Evolutionary conservation across 2,888 invertebrate species (phyloP).

Genomic region (Clusia tigrina): DNA sequence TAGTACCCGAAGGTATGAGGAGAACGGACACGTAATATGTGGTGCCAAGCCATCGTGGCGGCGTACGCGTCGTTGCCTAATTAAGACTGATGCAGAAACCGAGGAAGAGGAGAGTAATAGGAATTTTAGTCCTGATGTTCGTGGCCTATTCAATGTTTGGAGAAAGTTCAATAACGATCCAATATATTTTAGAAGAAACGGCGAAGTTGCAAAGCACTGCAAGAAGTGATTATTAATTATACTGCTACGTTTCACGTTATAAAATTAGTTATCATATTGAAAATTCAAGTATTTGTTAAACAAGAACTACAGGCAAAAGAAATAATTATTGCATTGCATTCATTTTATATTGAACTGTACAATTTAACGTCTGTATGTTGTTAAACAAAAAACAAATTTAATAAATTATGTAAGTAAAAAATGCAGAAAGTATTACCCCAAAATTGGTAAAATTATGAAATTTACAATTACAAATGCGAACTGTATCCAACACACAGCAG

Average conservation of each 20-base stretch:
- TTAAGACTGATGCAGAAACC: constrained; percentile 55
- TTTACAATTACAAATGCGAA: no score
- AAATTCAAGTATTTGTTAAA: neutral
- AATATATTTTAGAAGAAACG: constrained; percentile 49
- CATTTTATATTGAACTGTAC: no score
- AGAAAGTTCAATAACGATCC: constrained; percentile 50
- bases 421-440: no score
- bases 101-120: constrained; percentile 50
- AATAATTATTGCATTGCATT: no score
- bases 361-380: no score
- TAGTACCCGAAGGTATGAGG: constrained; percentile 21
- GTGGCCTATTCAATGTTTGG: constrained; percentile 45
- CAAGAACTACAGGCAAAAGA: no score
- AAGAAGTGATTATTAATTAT: constrained; percentile 51
- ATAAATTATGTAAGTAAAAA: no score
- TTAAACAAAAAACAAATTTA: no score
- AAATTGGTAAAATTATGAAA: no score
- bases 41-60: constrained; percentile 44
- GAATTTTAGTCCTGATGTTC: constrained; percentile 47
- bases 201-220: constrained; percentile 48
- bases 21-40: constrained; percentile 28
- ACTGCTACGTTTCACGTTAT: neutral
- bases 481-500: no score
- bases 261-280: constrained; percentile 8
- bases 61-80: constrained; percentile 55